Evolutionary conservation across 2,113 vertebrate genomes (phyloP).

Genomic region (Cromileptes altivelis): DNA sequence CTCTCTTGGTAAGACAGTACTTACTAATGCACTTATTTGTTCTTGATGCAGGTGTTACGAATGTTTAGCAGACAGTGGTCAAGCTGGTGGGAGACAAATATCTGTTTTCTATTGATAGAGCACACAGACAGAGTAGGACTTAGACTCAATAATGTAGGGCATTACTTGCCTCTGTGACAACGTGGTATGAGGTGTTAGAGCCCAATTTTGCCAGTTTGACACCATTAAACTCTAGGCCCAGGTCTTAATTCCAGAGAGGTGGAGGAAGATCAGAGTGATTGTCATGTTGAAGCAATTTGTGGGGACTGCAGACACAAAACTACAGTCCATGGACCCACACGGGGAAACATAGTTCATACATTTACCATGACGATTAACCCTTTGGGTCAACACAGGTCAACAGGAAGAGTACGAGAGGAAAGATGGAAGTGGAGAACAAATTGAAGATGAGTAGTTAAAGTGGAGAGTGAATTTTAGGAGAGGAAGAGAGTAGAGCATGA

Average conservation of each 20-base stretch:
- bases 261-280: constrained; percentile 13
- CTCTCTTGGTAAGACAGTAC: background rate
- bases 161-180: background rate
- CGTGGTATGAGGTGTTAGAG: background rate
- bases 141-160: background rate
- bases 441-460: constrained; percentile 2
- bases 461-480: constrained; percentile 6
- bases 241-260: constrained; percentile 34
- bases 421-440: background rate
- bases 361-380: constrained; percentile 45
- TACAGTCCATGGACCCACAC: constrained; percentile 30
- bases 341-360: constrained; percentile 37
- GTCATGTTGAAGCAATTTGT: constrained; percentile 54
- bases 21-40: background rate
- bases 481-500: background rate
- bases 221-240: constrained; percentile 39
- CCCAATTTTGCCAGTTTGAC: constrained; percentile 49
- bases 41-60: background rate
- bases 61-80: background rate
- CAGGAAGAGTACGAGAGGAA: constrained; percentile 3
- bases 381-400: constrained; percentile 61
- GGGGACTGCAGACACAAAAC: constrained; percentile 41
- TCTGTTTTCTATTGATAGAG: background rate
- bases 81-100: background rate
- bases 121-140: background rate